Evolutionary conservation across 2,888 invertebrate species (phyloP), one percentile per base, ranked within the genome.

Genomic region (Eupithecia exiguata): DNA sequence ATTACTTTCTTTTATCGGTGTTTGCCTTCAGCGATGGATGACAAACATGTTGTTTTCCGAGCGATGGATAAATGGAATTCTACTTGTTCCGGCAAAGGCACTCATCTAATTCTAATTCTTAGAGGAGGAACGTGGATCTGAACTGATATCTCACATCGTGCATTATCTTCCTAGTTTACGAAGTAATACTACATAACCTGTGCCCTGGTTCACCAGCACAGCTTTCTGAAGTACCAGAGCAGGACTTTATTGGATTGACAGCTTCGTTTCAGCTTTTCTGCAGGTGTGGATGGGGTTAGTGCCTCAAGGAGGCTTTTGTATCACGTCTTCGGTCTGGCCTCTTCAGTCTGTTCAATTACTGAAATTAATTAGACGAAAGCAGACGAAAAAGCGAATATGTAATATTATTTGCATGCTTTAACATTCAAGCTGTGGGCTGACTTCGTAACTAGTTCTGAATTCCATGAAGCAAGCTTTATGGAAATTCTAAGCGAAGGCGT

Each of bases 391-490:
- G 25, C 58, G 5, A 12, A 25, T 65, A 38, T 66, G 43, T 66
- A 43, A 66, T 66, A 66, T 21, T 63, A 40, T 66, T 66, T 40
- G 66, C 40, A 43, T 40, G 40, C 38, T 38, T 3, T 46, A 46
- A 46, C 35, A 40, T 2, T 12, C 40, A 14, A 66, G 40, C 66
- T 66, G 66, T 40, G 66, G 25, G n/a, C 40, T 66, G 40, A 66
- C 66, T 66, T n/a, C 66, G 40, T 66, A 66, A 66, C 66, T 66
- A 66, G 66, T 43, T 66, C 40, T 40, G 43, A 66, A 66, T 66
- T 66, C 66, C 66, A 40, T 62, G 62, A 58, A 35, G 61, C 38
- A 40, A 38, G 66, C 66, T 66, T 66, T 66, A 66, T 66, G 66
- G 66, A 66, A 66, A 66, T 66, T 40, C 35, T 66, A 66, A 21